Base-by-base conservation (phyloP, 37 sponge, comb jelly and placozoan species). In the Cliona cf. orientalis region DNA sequence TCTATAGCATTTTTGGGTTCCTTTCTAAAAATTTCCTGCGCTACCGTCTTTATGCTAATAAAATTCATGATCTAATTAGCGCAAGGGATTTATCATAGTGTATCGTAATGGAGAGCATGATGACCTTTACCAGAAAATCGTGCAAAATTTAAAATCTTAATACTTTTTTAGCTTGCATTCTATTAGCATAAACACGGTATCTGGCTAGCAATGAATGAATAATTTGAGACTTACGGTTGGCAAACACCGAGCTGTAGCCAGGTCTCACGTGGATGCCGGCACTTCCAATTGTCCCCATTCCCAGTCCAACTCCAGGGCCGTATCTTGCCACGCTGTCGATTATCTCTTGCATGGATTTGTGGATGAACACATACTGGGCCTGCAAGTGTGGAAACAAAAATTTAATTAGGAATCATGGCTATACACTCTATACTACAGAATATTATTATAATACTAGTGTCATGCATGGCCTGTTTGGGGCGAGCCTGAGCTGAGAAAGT, bases 281-380 rank as follows among this genome's bases (percentile, higher is more conserved):
- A n/a, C n/a, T n/a, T 56, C 45, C 53, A 12, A 9, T 23, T 41
- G 66, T 29, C 66, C 36, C 49, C 41, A 44, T 28, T 25, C 55
- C 38, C 17, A 38, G 40, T 5, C 5, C 44, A 2, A 46, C 28
- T 3, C 44, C 63, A n/a, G 21, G 9, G 25, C 42, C 62, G 80
- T 39, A 61, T 0, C 46, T 66, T 6, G 80, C 5, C 32, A 37
- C 40, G 46, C 55, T 55, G n/a, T 85, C 75, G 26, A 89, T 45
- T 19, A 85, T 73, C 45, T 94, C 91, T 29, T 69, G 58, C 37
- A 90, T 72, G 25, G 91, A 84, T 42, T 94, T 94, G 82, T 94
- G 89, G 11, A 94, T 78, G 72, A 94, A 94, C 45, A 94, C 72
- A 66, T 94, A 94, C 84, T 94, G 94, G 11, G 94, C 94, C 92